phyloP scores from a whole-genome alignment of 2,113 vertebrate genomes.

The Podocnemis expansa region DNA sequence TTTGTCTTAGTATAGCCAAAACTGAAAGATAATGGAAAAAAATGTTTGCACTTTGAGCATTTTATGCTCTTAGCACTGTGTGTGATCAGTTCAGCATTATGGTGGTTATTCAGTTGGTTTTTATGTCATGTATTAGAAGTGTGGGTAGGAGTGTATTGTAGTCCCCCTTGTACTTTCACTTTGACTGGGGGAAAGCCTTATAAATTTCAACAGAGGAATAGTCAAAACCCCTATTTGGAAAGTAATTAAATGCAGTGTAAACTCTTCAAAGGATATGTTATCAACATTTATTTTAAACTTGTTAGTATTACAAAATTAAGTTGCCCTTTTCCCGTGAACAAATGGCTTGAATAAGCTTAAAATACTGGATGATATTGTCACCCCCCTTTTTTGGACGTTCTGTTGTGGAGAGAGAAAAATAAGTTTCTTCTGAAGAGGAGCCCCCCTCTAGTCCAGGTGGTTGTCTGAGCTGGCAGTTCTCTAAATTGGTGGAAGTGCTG shows the following conservation, averaged over 20 bases:
- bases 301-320: not conserved
- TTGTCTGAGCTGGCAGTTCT: not conserved
- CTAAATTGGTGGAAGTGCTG: not conserved
- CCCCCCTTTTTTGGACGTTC: not conserved
- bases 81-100: not conserved
- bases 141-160: not conserved
- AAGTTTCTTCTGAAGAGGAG: not conserved
- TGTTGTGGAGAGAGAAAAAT: not conserved
- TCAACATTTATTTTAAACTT: not conserved
- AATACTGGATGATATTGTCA: not conserved
- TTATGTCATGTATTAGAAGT: not conserved
- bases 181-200: not conserved
- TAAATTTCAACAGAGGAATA: not conserved
- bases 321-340: not conserved
- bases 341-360: not conserved
- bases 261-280: not conserved
- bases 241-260: not conserved
- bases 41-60: too few relatives aligned
- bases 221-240: not conserved
- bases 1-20: not conserved
- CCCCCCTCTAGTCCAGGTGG: too few relatives aligned
- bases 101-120: not conserved
- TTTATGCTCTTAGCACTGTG: not conserved
- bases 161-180: not conserved
- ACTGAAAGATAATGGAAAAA: not conserved